Percentiles rank a stretch among this genome's conserved stretches.
Evolutionary conservation across 2,113 vertebrate species (phyloP).

Genomic region (Chrysochloris asiatica): DNA sequence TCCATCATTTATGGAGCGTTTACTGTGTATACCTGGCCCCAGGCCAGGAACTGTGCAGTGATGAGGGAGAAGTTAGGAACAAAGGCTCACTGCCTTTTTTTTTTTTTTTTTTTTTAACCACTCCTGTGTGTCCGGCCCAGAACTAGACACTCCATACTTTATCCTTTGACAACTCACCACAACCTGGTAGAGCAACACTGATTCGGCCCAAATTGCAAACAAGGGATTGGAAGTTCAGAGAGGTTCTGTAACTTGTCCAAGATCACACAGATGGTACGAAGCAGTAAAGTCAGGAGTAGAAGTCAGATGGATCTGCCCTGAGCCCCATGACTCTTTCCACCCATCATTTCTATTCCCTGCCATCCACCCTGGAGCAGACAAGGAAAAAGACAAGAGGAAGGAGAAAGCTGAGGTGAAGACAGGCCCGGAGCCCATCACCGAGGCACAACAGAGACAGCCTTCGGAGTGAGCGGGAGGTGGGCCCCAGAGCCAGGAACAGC

Average conservation of each 20-base stretch:
- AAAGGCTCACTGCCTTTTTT: not conserved
- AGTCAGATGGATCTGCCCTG: not conserved
- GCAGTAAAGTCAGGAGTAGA: not conserved
- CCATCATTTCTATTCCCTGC: not conserved
- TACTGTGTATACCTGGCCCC: not conserved
- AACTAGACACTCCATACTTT: not conserved
- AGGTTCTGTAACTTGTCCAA: not conserved
- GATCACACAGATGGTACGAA: not conserved
- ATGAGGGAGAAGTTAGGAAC: not conserved
- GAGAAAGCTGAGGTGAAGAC: not conserved
- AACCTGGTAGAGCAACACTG: not conserved
- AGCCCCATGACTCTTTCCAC: not conserved
- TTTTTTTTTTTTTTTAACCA: no score
- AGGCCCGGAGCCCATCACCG: not conserved
- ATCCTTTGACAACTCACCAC: not conserved
- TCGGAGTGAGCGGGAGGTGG: not conserved
- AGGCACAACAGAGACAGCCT: conserved; percentile 37
- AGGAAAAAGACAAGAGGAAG: not conserved
- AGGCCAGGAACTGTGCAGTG: not conserved
- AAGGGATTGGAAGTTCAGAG: not conserved
- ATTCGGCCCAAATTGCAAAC: not conserved
- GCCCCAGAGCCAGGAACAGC: not conserved
- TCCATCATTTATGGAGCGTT: not conserved
- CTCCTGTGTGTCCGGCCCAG: not conserved
- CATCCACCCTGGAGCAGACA: not conserved